These are phyloP conservation scores for Tragopan temminckii DNA, from an alignment of 2,797 vertebrate species.

Conservation along the genomic window DNA sequence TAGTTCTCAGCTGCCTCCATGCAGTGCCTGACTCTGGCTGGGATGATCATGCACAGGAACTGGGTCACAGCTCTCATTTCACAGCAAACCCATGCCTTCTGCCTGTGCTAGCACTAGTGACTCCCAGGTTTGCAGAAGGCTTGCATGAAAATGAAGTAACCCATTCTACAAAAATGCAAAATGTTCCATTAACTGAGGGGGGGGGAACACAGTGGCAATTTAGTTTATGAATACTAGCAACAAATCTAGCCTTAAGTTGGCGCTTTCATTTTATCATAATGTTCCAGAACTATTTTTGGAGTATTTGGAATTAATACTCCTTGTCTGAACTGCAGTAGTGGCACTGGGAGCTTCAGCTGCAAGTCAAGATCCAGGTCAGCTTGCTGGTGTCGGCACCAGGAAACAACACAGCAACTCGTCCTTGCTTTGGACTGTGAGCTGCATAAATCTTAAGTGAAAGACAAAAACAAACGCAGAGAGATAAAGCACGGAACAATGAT, in stretches of 20 bases:
- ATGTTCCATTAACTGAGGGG: neutral
- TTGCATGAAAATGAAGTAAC: neutral
- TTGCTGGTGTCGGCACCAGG: neutral
- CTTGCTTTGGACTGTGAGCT: neutral
- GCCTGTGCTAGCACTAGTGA: neutral
- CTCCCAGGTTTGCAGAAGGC: neutral
- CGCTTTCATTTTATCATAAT: neutral
- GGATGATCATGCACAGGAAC: neutral
- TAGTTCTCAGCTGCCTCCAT: accelerated
- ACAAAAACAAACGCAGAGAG: slow-evolving; percentile 3
- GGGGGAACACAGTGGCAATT: neutral
- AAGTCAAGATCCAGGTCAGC: neutral
- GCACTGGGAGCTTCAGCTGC: neutral
- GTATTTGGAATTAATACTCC: slow-evolving; percentile 1
- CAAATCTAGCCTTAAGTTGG: neutral
- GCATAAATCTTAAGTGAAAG: neutral
- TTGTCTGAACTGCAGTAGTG: neutral
- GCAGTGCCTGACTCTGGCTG: neutral
- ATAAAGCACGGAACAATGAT: neutral
- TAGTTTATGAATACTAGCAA: neutral
- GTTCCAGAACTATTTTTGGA: neutral
- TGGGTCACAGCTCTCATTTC: neutral
- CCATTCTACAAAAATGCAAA: neutral
- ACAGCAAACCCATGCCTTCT: neutral
- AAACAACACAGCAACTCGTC: neutral